phyloP scores from a whole-genome alignment of 2,888 invertebrate genomes.

The Drosophila quinaria region DNA sequence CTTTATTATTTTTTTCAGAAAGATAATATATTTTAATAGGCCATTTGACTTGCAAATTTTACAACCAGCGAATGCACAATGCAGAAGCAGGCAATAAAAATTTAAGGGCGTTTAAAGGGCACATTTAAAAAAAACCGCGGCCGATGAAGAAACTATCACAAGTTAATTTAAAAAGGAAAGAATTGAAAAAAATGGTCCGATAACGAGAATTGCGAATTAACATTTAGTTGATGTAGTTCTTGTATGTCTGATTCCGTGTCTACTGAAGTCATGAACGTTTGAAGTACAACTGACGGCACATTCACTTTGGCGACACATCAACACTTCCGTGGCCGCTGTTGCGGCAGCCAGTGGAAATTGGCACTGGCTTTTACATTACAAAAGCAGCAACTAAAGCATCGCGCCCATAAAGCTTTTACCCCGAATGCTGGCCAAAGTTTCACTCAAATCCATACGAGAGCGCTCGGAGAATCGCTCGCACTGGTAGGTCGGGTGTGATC shows the following conservation, averaged over 20 bases:
- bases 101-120: neutral
- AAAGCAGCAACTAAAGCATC: conserved; percentile 29
- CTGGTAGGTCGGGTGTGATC: conserved; percentile 22
- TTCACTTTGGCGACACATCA: conserved; percentile 64
- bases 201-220: conserved; percentile 6
- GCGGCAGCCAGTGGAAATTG: conserved; percentile 53
- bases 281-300: conserved; percentile 78
- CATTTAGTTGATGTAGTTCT: conserved; percentile 14
- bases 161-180: neutral
- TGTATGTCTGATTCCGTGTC: conserved; percentile 23
- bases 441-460: conserved; percentile 45
- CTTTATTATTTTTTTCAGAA: neutral
- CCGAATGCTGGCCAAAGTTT: conserved; percentile 52
- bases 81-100: conserved; percentile 1
- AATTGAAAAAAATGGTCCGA: conserved; percentile 10
- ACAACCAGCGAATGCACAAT: neutral
- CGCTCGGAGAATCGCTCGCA: conserved; percentile 9
- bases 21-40: neutral
- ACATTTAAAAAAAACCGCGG: neutral
- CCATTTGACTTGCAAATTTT: neutral
- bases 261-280: conserved; percentile 76
- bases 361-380: conserved; percentile 31
- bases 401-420: conserved; percentile 54
- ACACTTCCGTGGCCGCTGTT: conserved; percentile 56
- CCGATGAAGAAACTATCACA: conserved; percentile 5